phyloP scores from a whole-genome alignment of 2,797 vertebrate genomes.

The Myotis daubentonii region DNA sequence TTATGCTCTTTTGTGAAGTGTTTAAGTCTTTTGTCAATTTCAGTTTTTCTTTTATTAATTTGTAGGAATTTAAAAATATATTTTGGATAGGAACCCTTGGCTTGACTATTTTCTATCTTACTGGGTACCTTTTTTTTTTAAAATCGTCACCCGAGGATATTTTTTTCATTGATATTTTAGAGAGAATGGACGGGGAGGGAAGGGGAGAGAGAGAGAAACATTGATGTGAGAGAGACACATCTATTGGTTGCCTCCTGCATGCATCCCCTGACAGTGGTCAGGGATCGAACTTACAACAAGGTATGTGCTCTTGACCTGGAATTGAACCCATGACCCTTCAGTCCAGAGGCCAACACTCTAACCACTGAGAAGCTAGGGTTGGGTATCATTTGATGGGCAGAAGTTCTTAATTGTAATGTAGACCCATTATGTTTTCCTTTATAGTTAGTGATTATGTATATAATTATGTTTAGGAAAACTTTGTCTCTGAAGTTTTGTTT shows the following conservation, averaged over 20 bases:
- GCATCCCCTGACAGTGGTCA: not conserved
- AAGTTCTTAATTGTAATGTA: slow-evolving; percentile 13
- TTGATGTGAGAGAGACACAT: not conserved
- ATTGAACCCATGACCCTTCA: not conserved
- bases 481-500: not conserved
- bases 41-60: slow-evolving; percentile 20
- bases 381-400: not conserved
- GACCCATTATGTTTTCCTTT: slow-evolving; percentile 6
- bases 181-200: not conserved
- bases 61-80: not conserved
- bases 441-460: not conserved
- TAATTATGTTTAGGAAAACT: slow-evolving; percentile 28
- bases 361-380: not conserved
- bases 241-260: not conserved
- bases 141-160: not conserved
- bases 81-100: not conserved
- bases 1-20: not conserved
- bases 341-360: not conserved
- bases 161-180: not conserved
- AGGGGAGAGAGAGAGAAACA: not conserved
- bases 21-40: not conserved
- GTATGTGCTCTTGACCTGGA: not conserved
- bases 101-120: slow-evolving; percentile 1
- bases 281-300: not conserved
- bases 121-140: not conserved